phyloP scores from a whole-genome alignment of 2,797 vertebrate genomes.

The Sardinella longiceps region DNA sequence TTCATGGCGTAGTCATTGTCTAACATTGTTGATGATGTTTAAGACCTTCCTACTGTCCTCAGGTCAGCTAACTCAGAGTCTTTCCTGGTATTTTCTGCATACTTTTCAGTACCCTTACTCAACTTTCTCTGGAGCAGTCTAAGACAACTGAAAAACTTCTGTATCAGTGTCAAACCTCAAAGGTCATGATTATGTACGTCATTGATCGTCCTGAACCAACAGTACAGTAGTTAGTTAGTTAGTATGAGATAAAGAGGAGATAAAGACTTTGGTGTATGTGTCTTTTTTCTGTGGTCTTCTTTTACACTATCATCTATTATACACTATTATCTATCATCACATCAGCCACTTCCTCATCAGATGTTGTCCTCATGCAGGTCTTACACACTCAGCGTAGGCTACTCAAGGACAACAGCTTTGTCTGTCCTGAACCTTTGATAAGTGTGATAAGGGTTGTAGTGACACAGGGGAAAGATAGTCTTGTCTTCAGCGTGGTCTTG shows the following conservation, averaged over 20 bases:
- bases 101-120: not conserved
- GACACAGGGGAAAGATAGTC: too few relatives aligned
- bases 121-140: not conserved
- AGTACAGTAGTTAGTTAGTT: not conserved
- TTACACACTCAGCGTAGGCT: not conserved
- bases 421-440: not conserved
- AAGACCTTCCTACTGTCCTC: too few relatives aligned
- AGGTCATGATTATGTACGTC: not conserved
- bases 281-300: not conserved
- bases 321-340: not conserved
- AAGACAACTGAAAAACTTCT: not conserved
- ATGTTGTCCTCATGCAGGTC: too few relatives aligned
- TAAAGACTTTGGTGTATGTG: not conserved
- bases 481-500: too few relatives aligned
- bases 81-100: not conserved
- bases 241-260: not conserved
- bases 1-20: too few relatives aligned
- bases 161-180: not conserved
- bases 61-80: not conserved
- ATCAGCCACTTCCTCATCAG: not conserved
- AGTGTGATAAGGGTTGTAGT: not conserved
- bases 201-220: not conserved
- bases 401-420: not conserved
- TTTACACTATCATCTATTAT: too few relatives aligned
- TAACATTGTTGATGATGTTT: too few relatives aligned